Evolutionary conservation across 2,113 vertebrate species (phyloP).

Genomic region (Beaufortia kweichowensis): DNA sequence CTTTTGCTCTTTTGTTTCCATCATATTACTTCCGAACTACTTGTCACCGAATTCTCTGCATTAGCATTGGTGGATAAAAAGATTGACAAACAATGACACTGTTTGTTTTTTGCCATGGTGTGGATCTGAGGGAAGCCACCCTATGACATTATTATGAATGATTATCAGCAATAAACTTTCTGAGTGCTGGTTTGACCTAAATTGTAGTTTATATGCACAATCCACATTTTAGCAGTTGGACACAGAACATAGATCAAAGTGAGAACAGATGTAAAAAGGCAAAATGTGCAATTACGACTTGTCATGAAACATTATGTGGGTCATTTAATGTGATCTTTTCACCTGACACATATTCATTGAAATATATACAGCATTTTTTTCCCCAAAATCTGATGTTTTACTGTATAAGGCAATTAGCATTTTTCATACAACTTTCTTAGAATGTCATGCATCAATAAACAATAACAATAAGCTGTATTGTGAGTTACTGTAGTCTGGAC

Average conservation of each 20-base stretch:
- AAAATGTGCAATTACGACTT: background rate
- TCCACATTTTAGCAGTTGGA: background rate
- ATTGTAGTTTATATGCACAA: background rate
- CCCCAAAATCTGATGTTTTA: too few relatives aligned
- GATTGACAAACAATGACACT: constrained; percentile 61
- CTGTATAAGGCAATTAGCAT: too few relatives aligned
- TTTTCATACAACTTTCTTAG: background rate
- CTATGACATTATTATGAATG: constrained; percentile 43
- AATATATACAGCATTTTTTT: too few relatives aligned
- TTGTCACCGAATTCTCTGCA: constrained; percentile 74
- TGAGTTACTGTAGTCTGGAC: background rate
- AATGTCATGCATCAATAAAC: background rate
- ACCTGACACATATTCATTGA: too few relatives aligned
- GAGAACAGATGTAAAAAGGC: background rate
- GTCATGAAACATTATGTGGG: too few relatives aligned
- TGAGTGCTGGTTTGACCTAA: background rate
- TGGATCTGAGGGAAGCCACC: constrained; percentile 32
- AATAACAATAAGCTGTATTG: constrained; percentile 10
- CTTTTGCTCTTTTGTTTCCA: constrained; percentile 72
- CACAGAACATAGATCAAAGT: background rate
- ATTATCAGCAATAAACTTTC: constrained; percentile 38
- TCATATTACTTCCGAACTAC: constrained; percentile 79
- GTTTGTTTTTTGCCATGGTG: constrained; percentile 62
- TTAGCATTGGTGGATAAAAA: constrained; percentile 54
- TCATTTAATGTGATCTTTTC: too few relatives aligned